These are phyloP conservation scores for Kryptolebias marmoratus DNA, from an alignment of 2,113 vertebrate species.

Conservation along the genomic window DNA sequence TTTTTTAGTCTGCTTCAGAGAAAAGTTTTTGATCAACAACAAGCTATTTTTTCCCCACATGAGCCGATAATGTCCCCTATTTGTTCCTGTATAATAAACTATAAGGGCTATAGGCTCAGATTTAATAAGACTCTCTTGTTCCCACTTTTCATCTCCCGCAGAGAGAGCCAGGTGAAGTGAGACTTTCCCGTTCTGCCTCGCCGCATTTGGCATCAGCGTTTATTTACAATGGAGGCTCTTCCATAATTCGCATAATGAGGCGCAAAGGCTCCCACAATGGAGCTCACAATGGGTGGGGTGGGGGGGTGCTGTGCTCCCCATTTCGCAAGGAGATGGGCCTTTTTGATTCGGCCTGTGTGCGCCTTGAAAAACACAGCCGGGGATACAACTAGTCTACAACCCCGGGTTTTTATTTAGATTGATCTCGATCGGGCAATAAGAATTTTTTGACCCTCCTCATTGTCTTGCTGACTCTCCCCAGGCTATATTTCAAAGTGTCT, in stretches of 20 bases:
- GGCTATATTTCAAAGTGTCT: slow-evolving; percentile 77
- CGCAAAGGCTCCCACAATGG: slow-evolving; percentile 74
- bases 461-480: slow-evolving; percentile 72
- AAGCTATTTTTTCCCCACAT: background rate
- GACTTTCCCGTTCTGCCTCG: slow-evolving; percentile 50
- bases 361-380: slow-evolving; percentile 78
- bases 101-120: background rate
- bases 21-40: background rate
- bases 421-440: slow-evolving; percentile 77
- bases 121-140: slow-evolving; percentile 36
- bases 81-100: background rate
- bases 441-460: slow-evolving; percentile 76
- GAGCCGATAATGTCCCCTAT: too few relatives aligned
- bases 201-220: slow-evolving; percentile 65
- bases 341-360: slow-evolving; percentile 70
- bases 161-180: slow-evolving; percentile 70
- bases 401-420: slow-evolving; percentile 81
- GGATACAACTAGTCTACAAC: slow-evolving; percentile 78
- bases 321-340: slow-evolving; percentile 69
- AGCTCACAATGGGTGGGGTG: slow-evolving; percentile 64
- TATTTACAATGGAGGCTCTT: slow-evolving; percentile 74
- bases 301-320: slow-evolving; percentile 62
- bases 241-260: slow-evolving; percentile 81
- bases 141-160: slow-evolving; percentile 42
- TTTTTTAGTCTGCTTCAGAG: background rate